Percentiles rank a stretch among this genome's conserved stretches.
phyloP scores from a whole-genome alignment of 2,888 invertebrate genomes.

The Phyllotreta cruciferae region DNA sequence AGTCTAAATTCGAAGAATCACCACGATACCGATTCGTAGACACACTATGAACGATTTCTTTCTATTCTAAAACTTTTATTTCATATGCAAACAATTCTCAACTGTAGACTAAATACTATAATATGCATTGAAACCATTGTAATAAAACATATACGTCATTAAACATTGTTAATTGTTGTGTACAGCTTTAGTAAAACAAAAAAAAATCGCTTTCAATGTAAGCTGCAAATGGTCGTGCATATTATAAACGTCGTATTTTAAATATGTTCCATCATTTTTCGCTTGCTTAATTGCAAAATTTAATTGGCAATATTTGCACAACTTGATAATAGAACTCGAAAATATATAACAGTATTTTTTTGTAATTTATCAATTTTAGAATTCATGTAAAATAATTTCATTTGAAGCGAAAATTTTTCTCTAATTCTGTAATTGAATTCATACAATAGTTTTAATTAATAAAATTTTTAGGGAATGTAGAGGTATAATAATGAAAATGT shows the following conservation, averaged over 20 bases:
- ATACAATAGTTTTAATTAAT: too few species aligned
- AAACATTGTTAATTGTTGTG: conserved; percentile 58
- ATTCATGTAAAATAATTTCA: too few species aligned
- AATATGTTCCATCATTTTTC: conserved; percentile 38
- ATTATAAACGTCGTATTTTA: conserved; percentile 55
- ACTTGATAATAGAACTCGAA: too few species aligned
- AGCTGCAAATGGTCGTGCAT: conserved; percentile 58
- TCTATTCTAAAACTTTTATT: background rate
- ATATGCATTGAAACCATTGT: conserved; percentile 58
- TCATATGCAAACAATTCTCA: conserved; percentile 27
- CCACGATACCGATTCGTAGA: too few species aligned
- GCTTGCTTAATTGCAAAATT: conserved; percentile 21
- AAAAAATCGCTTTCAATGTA: conserved; percentile 52
- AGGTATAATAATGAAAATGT: too few species aligned
- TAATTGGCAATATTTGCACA: conserved; percentile 12
- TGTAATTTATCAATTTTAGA: too few species aligned
- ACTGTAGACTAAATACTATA: conserved; percentile 49
- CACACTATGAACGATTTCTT: too few species aligned
- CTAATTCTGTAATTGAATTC: too few species aligned
- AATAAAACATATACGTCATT: conserved; percentile 50
- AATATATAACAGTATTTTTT: background rate
- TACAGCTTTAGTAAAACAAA: conserved; percentile 55
- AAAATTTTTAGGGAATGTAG: too few species aligned
- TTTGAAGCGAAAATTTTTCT: too few species aligned
- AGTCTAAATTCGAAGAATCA: too few species aligned